These are phyloP conservation scores for Festucalex cinctus DNA, from an alignment of 2,113 vertebrate species.

Conservation along the genomic window DNA sequence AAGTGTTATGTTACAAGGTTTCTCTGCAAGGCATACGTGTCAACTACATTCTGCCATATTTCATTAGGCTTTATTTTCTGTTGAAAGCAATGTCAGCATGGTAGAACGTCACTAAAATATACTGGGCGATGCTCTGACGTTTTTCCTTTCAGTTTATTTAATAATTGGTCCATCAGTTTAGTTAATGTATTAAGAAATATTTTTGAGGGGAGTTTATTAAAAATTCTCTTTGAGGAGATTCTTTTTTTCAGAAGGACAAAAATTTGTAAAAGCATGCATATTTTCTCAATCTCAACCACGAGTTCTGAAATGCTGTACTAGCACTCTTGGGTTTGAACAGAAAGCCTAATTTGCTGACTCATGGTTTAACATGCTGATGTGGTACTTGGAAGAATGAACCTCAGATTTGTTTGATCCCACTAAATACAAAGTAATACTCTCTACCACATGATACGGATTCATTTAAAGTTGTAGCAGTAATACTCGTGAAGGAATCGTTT, in stretches of 20 bases:
- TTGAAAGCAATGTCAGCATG: too few relatives aligned
- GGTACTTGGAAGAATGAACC: constrained; percentile 18
- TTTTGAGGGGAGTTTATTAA: not conserved
- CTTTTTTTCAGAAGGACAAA: not conserved
- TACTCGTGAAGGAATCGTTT: not conserved
- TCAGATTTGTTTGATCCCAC: constrained; percentile 22
- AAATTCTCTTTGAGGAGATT: not conserved
- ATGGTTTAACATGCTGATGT: constrained; percentile 17
- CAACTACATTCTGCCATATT: too few relatives aligned
- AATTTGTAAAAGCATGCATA: not conserved
- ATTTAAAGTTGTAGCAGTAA: not conserved
- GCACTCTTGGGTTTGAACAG: constrained; percentile 2
- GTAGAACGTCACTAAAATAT: too few relatives aligned
- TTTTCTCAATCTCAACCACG: not conserved
- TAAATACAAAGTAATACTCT: constrained; percentile 10
- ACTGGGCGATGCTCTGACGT: too few relatives aligned
- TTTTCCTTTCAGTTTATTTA: too few relatives aligned
- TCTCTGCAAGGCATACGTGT: too few relatives aligned
- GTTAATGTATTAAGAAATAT: not conserved
- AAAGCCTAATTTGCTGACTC: constrained; percentile 22
- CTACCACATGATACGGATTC: constrained; percentile 7
- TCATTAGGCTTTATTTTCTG: too few relatives aligned
- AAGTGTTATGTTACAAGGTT: not conserved
- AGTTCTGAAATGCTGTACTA: not conserved
- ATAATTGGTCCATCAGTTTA: too few relatives aligned